phyloP scores from a whole-genome alignment of 2,888 invertebrate genomes.

The Himalopsyche anomala region DNA sequence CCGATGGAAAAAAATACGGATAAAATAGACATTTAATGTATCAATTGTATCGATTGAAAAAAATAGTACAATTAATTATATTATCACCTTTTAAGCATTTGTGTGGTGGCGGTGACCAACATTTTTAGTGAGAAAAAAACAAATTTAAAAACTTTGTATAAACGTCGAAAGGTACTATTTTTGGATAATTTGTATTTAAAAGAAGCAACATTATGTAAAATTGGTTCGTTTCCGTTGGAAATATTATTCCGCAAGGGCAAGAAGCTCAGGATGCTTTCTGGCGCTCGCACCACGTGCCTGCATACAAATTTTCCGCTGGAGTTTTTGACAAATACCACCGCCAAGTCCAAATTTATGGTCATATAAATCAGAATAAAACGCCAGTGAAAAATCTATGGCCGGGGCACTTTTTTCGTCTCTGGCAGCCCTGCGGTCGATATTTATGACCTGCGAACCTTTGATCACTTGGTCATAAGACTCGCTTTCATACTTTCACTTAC shows the following conservation, averaged over 20 bases:
- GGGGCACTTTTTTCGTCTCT: slow-evolving; percentile 16
- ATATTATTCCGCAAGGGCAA: slow-evolving; percentile 14
- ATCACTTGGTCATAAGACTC: slow-evolving; percentile 9
- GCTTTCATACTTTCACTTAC: slow-evolving; percentile 12
- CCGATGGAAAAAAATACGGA: no score
- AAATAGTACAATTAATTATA: no score
- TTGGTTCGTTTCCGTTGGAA: slow-evolving; percentile 10
- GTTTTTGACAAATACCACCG: slow-evolving; percentile 64
- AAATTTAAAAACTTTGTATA: no score
- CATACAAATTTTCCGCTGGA: slow-evolving; percentile 58
- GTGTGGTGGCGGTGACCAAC: no score
- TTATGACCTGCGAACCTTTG: slow-evolving; percentile 30
- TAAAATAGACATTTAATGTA: no score
- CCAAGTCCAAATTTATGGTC: slow-evolving; percentile 61
- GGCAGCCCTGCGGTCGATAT: slow-evolving; percentile 11
- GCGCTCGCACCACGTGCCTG: slow-evolving; percentile 48
- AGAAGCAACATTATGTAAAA: slow-evolving; percentile 4
- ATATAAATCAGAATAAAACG: slow-evolving; percentile 65
- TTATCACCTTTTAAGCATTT: no score
- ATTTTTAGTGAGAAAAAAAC: no score
- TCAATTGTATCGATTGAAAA: no score
- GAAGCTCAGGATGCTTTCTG: slow-evolving; percentile 26
- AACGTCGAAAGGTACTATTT: no score
- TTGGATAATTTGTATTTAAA: not conserved
- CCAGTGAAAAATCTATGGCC: slow-evolving; percentile 62